Base-by-base conservation (phyloP, 2,797 vertebrate genomes). In the Rhabdomys pumilio region DNA sequence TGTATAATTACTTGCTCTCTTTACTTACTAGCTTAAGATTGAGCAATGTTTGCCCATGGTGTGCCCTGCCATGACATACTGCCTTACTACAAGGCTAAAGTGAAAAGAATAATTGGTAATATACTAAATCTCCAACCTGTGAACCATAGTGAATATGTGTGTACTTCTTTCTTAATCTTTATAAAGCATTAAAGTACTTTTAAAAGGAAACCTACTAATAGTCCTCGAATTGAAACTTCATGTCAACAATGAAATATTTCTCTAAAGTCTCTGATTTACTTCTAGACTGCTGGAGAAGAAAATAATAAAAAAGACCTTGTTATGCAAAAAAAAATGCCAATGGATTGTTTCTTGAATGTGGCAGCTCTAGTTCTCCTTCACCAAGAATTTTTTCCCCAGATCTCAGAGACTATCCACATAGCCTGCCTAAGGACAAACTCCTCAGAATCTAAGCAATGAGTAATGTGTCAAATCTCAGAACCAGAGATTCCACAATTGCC, bases 331-430 rank as follows among this genome's bases (percentile, higher is more conserved):
- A 50, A 50, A 50, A 50, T 96, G 59, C 65, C 86, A 87, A 82
- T 55, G 81, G 10, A 31, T 90, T 90, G 55, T 93, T 86, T 92
- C 53, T 72, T 76, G 88, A 92, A 91, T 93, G 69, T 81, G 47
- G 10, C n/a, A 90, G 88, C 47, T 41, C 41, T 7, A 55, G 22
- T 87, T 95, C 63, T 92, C 61, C 41, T 87, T 44, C 44, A 84
- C 31, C 47, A 81, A 63, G 47, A 34, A n/a, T 80, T 95, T 95
- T 61, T 31, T 73, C 5, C 59, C 86, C 59, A 83, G 41, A 85
- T 92, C 97, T 96, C 87, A 92, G 20, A 44, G 55, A 89, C 47
- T n/a, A 85, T 6, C 11, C 47, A 72, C 41, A 65, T n/a, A 73
- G 3, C 24, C 81, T 88, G 19, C 26, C 29, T 38, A 10, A 79